These are phyloP conservation scores for Dendrocincla tyrannina DNA, from an alignment of 2,797 vertebrate genomes.

Conservation along the genomic window DNA sequence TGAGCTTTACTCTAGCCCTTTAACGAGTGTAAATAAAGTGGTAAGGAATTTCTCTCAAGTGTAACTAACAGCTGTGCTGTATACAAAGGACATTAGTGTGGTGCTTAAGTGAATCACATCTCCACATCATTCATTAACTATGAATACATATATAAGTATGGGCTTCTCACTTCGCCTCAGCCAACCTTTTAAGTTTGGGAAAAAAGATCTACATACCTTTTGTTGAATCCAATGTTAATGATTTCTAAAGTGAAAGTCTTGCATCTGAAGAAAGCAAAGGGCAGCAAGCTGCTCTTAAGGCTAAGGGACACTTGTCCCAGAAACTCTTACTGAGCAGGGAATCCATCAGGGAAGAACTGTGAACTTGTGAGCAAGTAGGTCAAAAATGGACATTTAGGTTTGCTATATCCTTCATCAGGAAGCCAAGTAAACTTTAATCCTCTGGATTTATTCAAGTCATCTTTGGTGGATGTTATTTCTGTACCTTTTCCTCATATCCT, in stretches of 20 bases:
- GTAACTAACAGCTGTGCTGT: background rate
- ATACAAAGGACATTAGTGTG: slow-evolving; percentile 30
- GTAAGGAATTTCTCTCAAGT: slow-evolving; percentile 16
- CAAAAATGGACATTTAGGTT: slow-evolving; percentile 58
- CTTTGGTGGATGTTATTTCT: slow-evolving; percentile 71
- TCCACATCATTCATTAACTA: slow-evolving; percentile 18
- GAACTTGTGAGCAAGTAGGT: slow-evolving; percentile 68
- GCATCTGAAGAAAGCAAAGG: slow-evolving; percentile 75
- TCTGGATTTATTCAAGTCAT: slow-evolving; percentile 71
- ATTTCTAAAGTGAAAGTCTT: slow-evolving; percentile 75
- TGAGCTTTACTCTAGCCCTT: background rate
- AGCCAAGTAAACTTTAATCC: slow-evolving; percentile 75
- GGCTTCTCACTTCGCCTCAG: background rate
- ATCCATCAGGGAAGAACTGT: slow-evolving; percentile 67
- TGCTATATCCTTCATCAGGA: slow-evolving; percentile 74
- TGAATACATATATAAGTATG: slow-evolving; percentile 5
- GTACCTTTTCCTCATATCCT: slow-evolving; percentile 72
- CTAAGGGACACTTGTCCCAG: slow-evolving; percentile 69
- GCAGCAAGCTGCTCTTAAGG: slow-evolving; percentile 74
- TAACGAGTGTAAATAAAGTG: background rate
- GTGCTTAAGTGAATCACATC: slow-evolving; percentile 53
- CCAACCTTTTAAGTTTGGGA: slow-evolving; percentile 65
- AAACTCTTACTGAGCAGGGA: slow-evolving; percentile 67
- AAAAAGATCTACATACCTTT: slow-evolving; percentile 79
- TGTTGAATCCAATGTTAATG: slow-evolving; percentile 75